Base-by-base conservation (phyloP, 2,888 invertebrate genomes). In the Mylabris sibirica region DNA sequence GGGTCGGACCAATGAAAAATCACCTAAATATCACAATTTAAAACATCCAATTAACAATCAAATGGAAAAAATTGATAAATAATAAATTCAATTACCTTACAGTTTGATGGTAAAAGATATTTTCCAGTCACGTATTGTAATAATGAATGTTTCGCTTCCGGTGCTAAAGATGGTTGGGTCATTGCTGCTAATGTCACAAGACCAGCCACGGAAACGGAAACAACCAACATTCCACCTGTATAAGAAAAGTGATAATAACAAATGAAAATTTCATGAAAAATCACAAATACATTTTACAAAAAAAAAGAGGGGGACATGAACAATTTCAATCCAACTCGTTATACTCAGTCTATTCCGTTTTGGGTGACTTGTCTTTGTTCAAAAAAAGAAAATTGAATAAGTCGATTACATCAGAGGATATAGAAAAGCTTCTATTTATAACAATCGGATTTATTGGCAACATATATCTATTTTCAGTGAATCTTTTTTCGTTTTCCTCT, bases 1-100 rank as follows among this genome's bases (percentile, higher is more conserved):
- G 96, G 96, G 85, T 96, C 96, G 71, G 91, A 89, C 97, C 97
- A 97, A 78, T 95, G 94, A 89, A 97, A 97, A 76, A 90, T 89
- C 75, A 94, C 93, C 86, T 90, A 79, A 14, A 75, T n/a, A 11
- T 49, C 22, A 53, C 20, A 22, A 44, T n/a, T 17, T n/a, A 44
- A 38, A 38, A 11, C 0, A 14, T 17, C 8, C 0, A 30, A 44
- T 6, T 44, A 44, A 6, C 8, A 44, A 38, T 38, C n/a, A n/a
- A 38, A 24, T 24, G 20, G 12, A 4, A 73, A 84, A 84, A 66
- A 20, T 20, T 53, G 22, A 22, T 53, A 22, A 53, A 20, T 9
- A 22, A 53, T 53, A 22, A 22, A 49, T 49, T 17, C 22, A 35
- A 49, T 68, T 74, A 84, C 84, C 84, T 89, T 91, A 83, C 96